A percentile compares a stretch with the other conserved stretches of the same genome.
phyloP scores from a whole-genome alignment of 2,113 vertebrate genomes.

The Anarhynchus alexandrinus region DNA sequence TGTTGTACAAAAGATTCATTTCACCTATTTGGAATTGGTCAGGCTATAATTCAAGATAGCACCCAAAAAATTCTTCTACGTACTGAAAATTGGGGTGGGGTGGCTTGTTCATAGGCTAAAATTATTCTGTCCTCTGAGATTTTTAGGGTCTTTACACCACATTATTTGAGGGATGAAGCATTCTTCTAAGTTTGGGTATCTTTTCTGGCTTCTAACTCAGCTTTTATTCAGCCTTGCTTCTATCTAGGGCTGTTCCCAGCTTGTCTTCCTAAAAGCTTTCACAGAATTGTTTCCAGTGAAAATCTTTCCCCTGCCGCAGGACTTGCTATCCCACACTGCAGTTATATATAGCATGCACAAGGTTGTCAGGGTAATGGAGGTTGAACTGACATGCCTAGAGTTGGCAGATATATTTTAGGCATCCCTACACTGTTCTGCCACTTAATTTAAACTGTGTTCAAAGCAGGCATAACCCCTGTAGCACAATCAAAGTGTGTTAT shows the following conservation, averaged over 20 bases:
- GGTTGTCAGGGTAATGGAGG: constrained; percentile 21
- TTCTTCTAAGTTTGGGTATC: not conserved
- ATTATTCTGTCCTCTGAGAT: not conserved
- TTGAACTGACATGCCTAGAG: constrained; percentile 16
- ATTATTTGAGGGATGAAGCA: not conserved
- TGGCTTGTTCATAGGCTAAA: not conserved
- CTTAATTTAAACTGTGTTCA: constrained; percentile 37
- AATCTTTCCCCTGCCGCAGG: not conserved
- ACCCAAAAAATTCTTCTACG: not conserved
- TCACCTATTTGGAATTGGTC: not conserved
- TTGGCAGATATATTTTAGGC: constrained; percentile 41
- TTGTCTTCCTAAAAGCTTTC: not conserved
- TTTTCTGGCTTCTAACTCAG: not conserved
- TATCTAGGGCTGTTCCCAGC: not conserved
- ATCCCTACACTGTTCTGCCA: not conserved
- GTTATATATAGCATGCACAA: constrained; percentile 21
- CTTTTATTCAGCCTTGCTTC: not conserved
- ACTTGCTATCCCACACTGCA: not conserved
- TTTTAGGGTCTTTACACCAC: not conserved
- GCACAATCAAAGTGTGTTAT: not conserved
- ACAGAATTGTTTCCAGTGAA: constrained; percentile 4
- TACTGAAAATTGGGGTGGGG: not conserved
- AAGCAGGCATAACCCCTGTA: not conserved
- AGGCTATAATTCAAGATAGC: not conserved
- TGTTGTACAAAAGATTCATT: not conserved